Evolutionary conservation across 23 tunicate species (phyloP).

Genomic region (Ascidia mentula): DNA sequence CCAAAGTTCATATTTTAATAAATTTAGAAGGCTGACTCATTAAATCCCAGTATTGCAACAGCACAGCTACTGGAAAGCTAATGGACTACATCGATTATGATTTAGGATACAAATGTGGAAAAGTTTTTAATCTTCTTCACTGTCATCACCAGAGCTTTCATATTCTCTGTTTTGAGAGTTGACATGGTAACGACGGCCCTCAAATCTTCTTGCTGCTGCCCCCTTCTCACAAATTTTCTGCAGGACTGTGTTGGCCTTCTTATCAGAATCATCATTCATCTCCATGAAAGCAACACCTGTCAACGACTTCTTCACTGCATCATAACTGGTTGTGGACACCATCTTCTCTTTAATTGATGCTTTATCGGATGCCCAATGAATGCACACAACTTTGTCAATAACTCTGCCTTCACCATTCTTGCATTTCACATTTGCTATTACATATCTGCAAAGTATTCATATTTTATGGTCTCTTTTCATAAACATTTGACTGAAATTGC

Average conservation of each 20-base stretch:
- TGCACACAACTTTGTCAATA: background rate
- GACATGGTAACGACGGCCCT: background rate
- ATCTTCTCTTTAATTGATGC: background rate
- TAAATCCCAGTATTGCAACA: background rate
- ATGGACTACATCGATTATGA: background rate
- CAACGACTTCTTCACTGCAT: background rate
- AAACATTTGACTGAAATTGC: no score
- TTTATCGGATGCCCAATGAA: background rate
- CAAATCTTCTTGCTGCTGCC: background rate
- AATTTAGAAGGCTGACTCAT: no score
- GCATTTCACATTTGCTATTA: background rate
- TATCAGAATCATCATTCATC: background rate
- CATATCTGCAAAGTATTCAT: no score
- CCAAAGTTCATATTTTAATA: no score
- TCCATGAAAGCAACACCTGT: background rate
- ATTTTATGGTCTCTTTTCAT: no score
- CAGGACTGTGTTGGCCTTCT: background rate
- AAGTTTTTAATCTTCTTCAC: background rate
- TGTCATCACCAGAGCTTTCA: background rate
- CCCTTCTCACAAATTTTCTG: background rate
- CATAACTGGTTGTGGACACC: background rate
- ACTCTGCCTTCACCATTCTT: background rate
- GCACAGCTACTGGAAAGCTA: background rate
- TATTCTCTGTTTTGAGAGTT: background rate
- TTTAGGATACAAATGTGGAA: background rate